A percentile compares a stretch with the other conserved stretches of the same genome.
phyloP scores from a whole-genome alignment of 92 coral and sea anemone species.

The Bergia sp. region DNA sequence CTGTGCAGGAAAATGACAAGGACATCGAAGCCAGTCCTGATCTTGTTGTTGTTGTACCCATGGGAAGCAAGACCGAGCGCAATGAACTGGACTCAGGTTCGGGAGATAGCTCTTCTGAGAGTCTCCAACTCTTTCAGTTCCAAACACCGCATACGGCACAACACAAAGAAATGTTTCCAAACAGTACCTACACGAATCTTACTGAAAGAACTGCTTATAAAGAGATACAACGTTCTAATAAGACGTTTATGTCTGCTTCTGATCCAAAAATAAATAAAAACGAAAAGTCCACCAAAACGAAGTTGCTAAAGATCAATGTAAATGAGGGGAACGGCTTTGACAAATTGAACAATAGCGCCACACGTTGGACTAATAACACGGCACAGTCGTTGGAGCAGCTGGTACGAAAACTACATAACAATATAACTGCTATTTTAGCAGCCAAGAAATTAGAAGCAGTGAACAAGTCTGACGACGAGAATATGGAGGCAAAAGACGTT shows the following conservation, averaged over 20 bases:
- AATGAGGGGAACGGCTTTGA: not conserved
- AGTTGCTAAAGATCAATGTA: not conserved
- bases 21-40: conserved; percentile 37
- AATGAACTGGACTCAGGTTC: not conserved
- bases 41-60: conserved; percentile 62
- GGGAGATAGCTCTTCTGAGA: conserved; percentile 1
- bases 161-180: not conserved
- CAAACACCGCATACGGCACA: not conserved
- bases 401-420: not conserved
- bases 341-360: not conserved
- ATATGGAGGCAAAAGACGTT: not conserved
- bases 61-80: not conserved
- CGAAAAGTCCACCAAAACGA: not conserved
- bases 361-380: not conserved
- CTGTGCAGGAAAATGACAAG: not conserved
- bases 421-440: not conserved
- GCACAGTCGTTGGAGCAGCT: not conserved
- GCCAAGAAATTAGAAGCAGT: not conserved
- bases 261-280: not conserved
- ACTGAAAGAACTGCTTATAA: not conserved
- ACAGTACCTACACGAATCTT: not conserved
- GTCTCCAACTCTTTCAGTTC: not conserved
- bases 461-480: not conserved
- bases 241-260: not conserved
- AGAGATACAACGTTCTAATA: not conserved